Percentiles rank a stretch among this genome's conserved stretches.
Conservation (phyloP, 2,888 invertebrate genomes). For the Pyrgus malvae region DNA sequence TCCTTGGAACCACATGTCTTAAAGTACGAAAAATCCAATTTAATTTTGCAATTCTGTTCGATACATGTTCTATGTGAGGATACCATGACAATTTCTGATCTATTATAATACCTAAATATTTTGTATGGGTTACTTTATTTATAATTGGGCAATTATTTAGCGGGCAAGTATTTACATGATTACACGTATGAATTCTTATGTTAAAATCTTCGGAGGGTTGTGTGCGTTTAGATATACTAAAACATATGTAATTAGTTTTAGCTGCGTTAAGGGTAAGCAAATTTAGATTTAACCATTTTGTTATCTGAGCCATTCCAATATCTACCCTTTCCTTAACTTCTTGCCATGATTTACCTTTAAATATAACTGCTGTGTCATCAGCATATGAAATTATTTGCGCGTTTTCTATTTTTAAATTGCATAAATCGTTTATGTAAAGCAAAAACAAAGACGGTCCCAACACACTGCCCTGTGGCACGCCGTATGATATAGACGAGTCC, state of each 20-base stretch:
- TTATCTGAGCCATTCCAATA: neutral
- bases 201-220: neutral
- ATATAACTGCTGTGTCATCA: no score
- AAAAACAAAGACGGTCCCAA: neutral
- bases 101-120: conserved; percentile 17
- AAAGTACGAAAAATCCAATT: conserved; percentile 29
- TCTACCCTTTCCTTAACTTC: neutral
- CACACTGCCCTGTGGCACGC: no score
- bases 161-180: neutral
- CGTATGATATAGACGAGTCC: no score
- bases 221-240: neutral
- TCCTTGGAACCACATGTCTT: conserved; percentile 20
- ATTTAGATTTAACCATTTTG: neutral
- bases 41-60: conserved; percentile 11
- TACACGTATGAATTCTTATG: conserved; percentile 17
- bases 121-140: neutral
- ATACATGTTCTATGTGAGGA: conserved; percentile 9
- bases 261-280: neutral
- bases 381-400: neutral
- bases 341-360: neutral
- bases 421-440: neutral
- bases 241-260: neutral
- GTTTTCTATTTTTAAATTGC: neutral
- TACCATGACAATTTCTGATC: conserved; percentile 16
- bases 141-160: conserved; percentile 7